Percentiles rank a stretch among this genome's conserved stretches.
Conservation (phyloP, 2,888 invertebrate genomes). For the Eledona agricola region DNA sequence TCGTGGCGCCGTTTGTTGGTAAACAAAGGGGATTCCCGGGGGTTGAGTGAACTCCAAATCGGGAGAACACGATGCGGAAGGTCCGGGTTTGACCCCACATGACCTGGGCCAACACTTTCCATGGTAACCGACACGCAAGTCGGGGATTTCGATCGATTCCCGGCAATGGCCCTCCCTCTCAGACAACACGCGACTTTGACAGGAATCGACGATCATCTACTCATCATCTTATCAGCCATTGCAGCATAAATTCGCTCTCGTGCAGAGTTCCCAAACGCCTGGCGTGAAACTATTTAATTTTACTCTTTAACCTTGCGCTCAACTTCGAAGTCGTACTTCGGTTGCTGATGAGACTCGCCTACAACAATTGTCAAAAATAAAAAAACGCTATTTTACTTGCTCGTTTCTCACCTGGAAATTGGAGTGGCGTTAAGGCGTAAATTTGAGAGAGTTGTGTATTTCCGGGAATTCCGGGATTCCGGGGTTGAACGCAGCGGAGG, state of each 20-base stretch:
- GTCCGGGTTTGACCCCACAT: constrained; percentile 64
- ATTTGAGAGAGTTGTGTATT: constrained; percentile 29
- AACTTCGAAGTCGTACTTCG: background rate
- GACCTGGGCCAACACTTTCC: constrained; percentile 66
- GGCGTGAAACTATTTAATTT: constrained; percentile 3
- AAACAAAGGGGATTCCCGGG: constrained; percentile 48
- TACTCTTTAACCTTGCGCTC: too few species aligned
- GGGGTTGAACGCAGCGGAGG: constrained; percentile 51
- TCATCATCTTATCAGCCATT: constrained; percentile 9
- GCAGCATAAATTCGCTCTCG: too few species aligned
- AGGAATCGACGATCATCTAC: constrained; percentile 26
- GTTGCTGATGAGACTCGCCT: background rate
- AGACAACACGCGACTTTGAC: constrained; percentile 39
- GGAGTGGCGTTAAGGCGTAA: constrained; percentile 16
- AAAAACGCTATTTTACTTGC: too few species aligned
- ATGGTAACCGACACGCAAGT: constrained; percentile 65
- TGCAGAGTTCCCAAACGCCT: too few species aligned
- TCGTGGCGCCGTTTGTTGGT: constrained; percentile 44
- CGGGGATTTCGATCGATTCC: constrained; percentile 61
- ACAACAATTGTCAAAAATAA: background rate
- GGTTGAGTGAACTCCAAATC: constrained; percentile 49
- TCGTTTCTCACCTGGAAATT: too few species aligned
- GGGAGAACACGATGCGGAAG: constrained; percentile 57
- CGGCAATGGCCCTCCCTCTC: constrained; percentile 46
- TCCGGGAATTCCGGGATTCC: constrained; percentile 49